A percentile compares a stretch with the other conserved stretches of the same genome.
phyloP scores from a whole-genome alignment of 30 jellyfish, hydroid and myxozoan species.

The Haliclystus octoradiatus region DNA sequence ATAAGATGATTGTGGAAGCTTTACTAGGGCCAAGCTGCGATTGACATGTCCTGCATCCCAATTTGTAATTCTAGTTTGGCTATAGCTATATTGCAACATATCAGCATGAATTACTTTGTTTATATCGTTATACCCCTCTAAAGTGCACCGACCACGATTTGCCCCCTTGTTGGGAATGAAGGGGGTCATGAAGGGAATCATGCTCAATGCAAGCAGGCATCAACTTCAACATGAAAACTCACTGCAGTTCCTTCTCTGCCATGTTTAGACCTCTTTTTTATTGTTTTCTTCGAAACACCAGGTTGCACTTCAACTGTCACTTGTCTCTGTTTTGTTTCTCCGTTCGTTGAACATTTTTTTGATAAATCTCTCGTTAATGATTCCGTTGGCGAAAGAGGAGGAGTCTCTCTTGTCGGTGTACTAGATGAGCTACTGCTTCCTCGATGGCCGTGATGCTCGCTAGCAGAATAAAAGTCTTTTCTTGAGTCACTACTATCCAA shows the following conservation, averaged over 20 bases:
- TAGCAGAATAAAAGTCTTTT: not conserved
- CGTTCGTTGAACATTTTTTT: not conserved
- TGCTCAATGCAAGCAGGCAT: too few relatives aligned
- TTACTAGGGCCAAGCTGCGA: too few relatives aligned
- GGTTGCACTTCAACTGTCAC: constrained; percentile 85
- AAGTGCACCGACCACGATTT: not conserved
- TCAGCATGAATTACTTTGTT: too few relatives aligned
- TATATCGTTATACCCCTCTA: too few relatives aligned
- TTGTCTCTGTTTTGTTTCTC: constrained; percentile 35
- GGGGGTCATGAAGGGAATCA: too few relatives aligned
- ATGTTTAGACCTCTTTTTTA: constrained; percentile 59
- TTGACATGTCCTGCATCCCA: too few relatives aligned
- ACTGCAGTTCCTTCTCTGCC: constrained; percentile 68
- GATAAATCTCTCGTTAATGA: not conserved
- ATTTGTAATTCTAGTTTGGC: too few relatives aligned
- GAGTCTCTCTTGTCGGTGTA: not conserved
- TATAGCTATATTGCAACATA: too few relatives aligned
- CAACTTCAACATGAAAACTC: too few relatives aligned
- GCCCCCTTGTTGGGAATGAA: not conserved
- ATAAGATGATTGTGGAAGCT: too few relatives aligned
- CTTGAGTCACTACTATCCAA: not conserved
- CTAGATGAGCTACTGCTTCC: not conserved
- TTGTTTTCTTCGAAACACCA: constrained; percentile 39
- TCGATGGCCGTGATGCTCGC: too few relatives aligned
- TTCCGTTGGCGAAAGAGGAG: not conserved